Evolutionary conservation across 2,888 invertebrate genomes (phyloP).

Genomic region (Pachydiplax longipennis): DNA sequence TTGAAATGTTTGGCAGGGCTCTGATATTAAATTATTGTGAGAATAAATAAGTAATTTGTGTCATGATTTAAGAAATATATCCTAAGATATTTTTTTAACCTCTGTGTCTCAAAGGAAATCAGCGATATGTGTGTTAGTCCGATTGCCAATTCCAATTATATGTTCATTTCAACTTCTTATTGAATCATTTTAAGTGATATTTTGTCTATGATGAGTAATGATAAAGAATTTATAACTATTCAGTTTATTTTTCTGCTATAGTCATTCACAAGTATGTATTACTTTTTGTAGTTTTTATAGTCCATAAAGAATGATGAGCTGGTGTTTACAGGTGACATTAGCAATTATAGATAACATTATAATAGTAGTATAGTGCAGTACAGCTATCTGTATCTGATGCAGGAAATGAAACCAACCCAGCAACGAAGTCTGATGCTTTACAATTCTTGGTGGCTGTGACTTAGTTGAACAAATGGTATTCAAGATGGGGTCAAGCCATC

Average conservation of each 20-base stretch:
- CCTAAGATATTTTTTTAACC: too few relatives aligned
- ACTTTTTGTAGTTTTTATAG: background rate
- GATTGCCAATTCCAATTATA: too few relatives aligned
- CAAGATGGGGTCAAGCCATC: slow-evolving; percentile 42
- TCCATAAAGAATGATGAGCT: slow-evolving; percentile 31
- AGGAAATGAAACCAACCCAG: slow-evolving; percentile 34
- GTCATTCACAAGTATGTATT: background rate
- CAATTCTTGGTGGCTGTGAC: slow-evolving; percentile 17
- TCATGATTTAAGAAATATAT: too few relatives aligned
- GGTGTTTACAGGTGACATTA: background rate
- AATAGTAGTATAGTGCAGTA: background rate
- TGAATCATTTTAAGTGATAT: background rate
- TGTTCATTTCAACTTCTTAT: too few relatives aligned
- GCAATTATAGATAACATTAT: background rate
- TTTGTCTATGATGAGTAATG: background rate
- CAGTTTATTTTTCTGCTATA: background rate
- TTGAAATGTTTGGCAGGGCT: too few relatives aligned
- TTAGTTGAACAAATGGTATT: slow-evolving; percentile 31
- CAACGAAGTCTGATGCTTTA: background rate
- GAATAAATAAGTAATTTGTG: too few relatives aligned
- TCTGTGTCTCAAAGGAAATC: too few relatives aligned
- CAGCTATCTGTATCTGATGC: background rate
- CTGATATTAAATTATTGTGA: too few relatives aligned
- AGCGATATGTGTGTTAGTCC: too few relatives aligned
- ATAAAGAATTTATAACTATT: background rate